Evolutionary conservation across 1,140 invertebrate species (phyloP).

Genomic region (Meloidogyne floridensis): DNA sequence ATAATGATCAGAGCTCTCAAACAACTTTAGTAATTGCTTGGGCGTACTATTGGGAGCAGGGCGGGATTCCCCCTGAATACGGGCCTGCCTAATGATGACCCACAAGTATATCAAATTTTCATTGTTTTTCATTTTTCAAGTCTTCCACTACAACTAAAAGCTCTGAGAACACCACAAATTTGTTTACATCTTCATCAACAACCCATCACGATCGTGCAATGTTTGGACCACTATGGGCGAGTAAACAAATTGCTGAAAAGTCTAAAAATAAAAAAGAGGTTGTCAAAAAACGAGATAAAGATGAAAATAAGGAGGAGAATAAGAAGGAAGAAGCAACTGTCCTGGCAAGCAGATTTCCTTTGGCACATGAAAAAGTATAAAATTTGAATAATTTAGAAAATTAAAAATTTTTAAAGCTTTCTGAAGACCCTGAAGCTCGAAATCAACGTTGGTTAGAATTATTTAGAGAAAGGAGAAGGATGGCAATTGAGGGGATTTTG

Average conservation of each 20-base stretch:
- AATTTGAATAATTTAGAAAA: not conserved
- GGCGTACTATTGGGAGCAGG: no score
- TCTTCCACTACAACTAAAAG: not conserved
- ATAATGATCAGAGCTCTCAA: no score
- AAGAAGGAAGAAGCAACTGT: not conserved
- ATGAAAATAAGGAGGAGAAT: not conserved
- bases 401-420: slow-evolving; percentile 14
- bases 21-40: no score
- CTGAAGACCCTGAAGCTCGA: slow-evolving; percentile 14
- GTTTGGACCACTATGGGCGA: slow-evolving; percentile 38
- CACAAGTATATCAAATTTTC: not conserved
- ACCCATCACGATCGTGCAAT: slow-evolving; percentile 34
- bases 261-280: not conserved
- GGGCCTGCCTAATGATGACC: no score
- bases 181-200: not conserved
- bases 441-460: slow-evolving; percentile 15
- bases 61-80: not conserved
- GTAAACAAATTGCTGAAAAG: slow-evolving; percentile 25
- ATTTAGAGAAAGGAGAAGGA: slow-evolving; percentile 20
- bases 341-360: slow-evolving; percentile 4
- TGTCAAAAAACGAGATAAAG: not conserved
- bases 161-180: not conserved
- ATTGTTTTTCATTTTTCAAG: not conserved
- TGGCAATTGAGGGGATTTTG: slow-evolving; percentile 17
- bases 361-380: slow-evolving; percentile 20